These are phyloP conservation scores for Hydra vulgaris DNA, from an alignment of 30 jellyfish, hydroid and myxozoan genomes.

Conservation along the genomic window DNA sequence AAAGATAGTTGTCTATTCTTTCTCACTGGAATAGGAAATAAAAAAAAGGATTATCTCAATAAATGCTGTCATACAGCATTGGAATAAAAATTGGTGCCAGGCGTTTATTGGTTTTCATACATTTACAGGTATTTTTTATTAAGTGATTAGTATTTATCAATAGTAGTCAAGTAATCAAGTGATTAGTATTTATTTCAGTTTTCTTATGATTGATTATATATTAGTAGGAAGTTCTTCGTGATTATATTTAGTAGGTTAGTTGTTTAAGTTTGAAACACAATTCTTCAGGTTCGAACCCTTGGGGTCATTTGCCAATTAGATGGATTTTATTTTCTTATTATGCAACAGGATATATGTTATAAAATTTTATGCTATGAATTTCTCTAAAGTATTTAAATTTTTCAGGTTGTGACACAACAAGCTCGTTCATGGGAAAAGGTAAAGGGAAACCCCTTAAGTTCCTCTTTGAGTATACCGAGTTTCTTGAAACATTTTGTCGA, in stretches of 20 bases:
- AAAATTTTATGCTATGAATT: no score
- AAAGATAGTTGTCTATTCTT: conserved; percentile 18
- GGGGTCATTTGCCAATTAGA: no score
- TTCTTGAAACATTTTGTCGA: neutral
- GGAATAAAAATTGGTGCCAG: conserved; percentile 33
- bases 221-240: no score
- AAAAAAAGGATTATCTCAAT: conserved; percentile 27
- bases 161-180: neutral
- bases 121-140: conserved; percentile 39
- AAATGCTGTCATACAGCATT: conserved; percentile 23
- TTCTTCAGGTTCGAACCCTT: no score
- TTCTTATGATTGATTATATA: neutral
- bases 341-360: no score
- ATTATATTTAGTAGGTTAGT: no score
- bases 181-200: neutral
- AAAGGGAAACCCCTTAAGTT: conserved; percentile 2
- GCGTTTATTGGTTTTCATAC: conserved; percentile 59
- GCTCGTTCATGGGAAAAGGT: conserved; percentile 19
- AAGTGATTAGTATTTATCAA: no score
- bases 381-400: neutral
- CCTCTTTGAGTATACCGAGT: conserved; percentile 1
- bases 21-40: conserved; percentile 31
- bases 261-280: no score
- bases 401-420: conserved; percentile 40
- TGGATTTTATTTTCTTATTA: no score